Base-by-base conservation (phyloP, 2,113 vertebrate genomes). In the Dendropsophus ebraccatus region DNA sequence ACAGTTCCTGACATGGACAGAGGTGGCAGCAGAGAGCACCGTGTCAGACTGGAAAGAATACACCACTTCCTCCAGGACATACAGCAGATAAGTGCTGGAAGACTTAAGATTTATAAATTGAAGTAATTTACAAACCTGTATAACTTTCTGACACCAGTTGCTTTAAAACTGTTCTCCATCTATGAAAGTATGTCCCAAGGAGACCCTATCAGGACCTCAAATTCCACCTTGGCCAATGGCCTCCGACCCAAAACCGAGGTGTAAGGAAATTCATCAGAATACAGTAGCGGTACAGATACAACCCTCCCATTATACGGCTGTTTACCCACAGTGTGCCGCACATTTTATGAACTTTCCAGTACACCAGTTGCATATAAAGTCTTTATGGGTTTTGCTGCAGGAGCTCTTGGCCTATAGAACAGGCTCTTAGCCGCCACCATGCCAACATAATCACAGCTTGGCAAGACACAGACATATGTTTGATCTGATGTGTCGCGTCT, bases 201-300 rank as follows among this genome's bases (percentile, higher is more conserved):
- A 50, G 14, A 49, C 47, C 72, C 45, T 13, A 28, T 47, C 52
- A 76, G 25, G 14, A 52, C 28, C 74, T 52, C 14, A 52, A 30
- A 76, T 10, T 30, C 16, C 16, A 10, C 7, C 32, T 75, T 50
- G n/a, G 23, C 37, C 70, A 73, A 25, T n/a, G 70, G 67, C 32
- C 70, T 49, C 9, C 11, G 16, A 58, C 54, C 21, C 19, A 35
- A 16, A 25, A 21, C 52, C 12, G 19, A 79, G 16, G 32, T 41
- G 10, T 56, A 41, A 32, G 19, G 14, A 35, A 45, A 45, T 45
- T 28, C 13, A 10, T 35, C 35, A 9, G 5, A 23, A 35, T 21
- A 80, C 77, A 80, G 77, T 25, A 80, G 56, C 54, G 1, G 32
- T 62, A 80, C 8, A 80, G 78, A 80, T 60, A 19, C 45, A 75